phyloP scores from a whole-genome alignment of 2,797 vertebrate genomes.

The Alcedo quadribrachys region DNA sequence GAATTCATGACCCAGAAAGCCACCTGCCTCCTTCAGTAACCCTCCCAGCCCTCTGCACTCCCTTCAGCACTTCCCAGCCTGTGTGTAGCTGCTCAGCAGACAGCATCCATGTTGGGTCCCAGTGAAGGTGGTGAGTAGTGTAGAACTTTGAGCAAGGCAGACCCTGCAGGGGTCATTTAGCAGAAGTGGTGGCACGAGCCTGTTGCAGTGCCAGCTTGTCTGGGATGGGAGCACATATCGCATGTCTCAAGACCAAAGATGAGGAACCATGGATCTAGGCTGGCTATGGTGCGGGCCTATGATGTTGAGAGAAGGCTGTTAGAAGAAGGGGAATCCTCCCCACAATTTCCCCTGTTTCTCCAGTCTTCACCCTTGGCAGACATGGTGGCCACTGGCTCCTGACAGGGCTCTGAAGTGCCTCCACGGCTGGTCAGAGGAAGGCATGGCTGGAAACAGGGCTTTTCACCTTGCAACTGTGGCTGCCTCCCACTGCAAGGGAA shows the following conservation, averaged over 20 bases:
- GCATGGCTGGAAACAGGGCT: neutral
- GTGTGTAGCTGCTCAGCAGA: rapidly evolving
- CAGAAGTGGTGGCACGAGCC: rapidly evolving
- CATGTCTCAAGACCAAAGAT: neutral
- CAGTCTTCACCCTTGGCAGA: neutral
- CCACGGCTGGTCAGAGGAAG: neutral
- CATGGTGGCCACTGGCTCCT: rapidly evolving
- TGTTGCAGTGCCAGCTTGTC: neutral
- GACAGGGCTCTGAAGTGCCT: neutral
- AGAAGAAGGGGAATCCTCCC: neutral
- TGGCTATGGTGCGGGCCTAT: neutral
- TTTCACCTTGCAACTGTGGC: neutral
- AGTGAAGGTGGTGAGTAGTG: neutral
- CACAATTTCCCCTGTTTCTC: neutral
- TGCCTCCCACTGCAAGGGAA: neutral
- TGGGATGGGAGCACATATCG: neutral
- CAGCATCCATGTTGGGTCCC: rapidly evolving
- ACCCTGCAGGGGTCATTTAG: too few relatives aligned
- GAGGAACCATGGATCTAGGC: neutral
- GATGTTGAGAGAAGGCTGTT: neutral
- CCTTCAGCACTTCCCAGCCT: rapidly evolving
- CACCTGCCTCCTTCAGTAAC: neutral
- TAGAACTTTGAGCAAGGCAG: neutral
- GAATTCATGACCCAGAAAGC: neutral
- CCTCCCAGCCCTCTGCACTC: neutral